Percentiles rank a stretch among this genome's conserved stretches.
phyloP scores from a whole-genome alignment of 2,797 vertebrate species.

The Notolabrus celidotus region DNA sequence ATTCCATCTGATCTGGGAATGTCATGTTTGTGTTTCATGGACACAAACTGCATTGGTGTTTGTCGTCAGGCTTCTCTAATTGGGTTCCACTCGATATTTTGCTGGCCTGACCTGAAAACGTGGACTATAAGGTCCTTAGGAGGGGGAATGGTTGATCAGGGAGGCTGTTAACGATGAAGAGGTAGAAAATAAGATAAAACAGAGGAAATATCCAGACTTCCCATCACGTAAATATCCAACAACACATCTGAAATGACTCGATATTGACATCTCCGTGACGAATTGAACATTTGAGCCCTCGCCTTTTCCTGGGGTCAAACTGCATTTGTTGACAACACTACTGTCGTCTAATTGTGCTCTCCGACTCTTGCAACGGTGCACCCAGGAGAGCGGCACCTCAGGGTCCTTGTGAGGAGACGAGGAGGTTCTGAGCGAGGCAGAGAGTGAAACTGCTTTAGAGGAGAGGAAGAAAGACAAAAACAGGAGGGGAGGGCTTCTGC shows the following conservation, averaged over 20 bases:
- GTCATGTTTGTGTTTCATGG: neutral
- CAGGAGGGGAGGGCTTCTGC: neutral
- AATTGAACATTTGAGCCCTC: conserved; percentile 6
- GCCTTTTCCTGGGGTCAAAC: conserved; percentile 7
- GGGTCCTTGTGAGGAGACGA: conserved; percentile 17
- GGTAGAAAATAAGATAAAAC: neutral
- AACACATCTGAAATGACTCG: neutral
- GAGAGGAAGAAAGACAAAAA: too few relatives aligned
- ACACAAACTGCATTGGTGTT: conserved; percentile 2
- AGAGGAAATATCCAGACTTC: neutral
- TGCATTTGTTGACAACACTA: conserved; percentile 30
- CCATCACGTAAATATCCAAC: neutral
- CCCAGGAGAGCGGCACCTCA: conserved; percentile 11
- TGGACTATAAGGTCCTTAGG: neutral
- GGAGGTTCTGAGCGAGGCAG: conserved; percentile 15
- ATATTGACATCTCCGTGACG: conserved; percentile 16
- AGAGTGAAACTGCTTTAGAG: conserved; percentile 9
- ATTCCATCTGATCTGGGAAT: neutral
- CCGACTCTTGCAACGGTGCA: conserved; percentile 9
- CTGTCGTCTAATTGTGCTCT: conserved; percentile 35
- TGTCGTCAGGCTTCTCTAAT: neutral
- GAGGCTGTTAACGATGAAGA: neutral
- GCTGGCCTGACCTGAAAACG: neutral
- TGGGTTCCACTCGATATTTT: conserved; percentile 9
- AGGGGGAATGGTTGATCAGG: neutral